phyloP scores from a whole-genome alignment of 2,888 invertebrate genomes.

The Drosophila pegasa region DNA sequence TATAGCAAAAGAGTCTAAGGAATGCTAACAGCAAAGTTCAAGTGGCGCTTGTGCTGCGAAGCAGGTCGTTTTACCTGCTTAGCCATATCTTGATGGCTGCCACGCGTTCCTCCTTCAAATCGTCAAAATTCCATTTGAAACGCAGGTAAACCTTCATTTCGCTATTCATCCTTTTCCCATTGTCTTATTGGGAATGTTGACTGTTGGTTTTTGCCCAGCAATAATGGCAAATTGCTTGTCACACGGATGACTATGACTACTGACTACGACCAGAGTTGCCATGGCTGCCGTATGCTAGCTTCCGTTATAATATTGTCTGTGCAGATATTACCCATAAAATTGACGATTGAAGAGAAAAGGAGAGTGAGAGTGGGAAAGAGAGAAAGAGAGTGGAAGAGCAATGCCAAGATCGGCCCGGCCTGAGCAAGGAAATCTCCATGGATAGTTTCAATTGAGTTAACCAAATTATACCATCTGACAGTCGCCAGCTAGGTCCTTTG shows the following conservation, averaged over 20 bases:
- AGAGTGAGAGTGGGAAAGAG: not conserved
- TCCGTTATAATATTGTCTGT: not conserved
- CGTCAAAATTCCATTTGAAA: constrained; percentile 75
- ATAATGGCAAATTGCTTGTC: constrained; percentile 52
- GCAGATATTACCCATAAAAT: not conserved
- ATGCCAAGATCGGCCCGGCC: not conserved
- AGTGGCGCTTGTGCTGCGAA: constrained; percentile 66
- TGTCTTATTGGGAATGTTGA: constrained; percentile 24
- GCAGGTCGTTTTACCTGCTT: constrained; percentile 38
- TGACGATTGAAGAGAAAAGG: not conserved
- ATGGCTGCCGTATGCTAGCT: not conserved
- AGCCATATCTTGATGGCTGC: constrained; percentile 36
- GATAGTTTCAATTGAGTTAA: not conserved
- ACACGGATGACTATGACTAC: constrained; percentile 37
- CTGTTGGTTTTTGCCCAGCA: constrained; percentile 46
- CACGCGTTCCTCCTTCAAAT: constrained; percentile 51
- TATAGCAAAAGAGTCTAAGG: constrained; percentile 37
- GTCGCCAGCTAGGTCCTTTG: too few relatives aligned
- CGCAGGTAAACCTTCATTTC: constrained; percentile 17
- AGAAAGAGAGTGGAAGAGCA: not conserved
- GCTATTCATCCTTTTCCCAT: not conserved
- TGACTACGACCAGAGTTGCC: not conserved
- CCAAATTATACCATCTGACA: too few relatives aligned
- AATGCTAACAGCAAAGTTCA: constrained; percentile 42
- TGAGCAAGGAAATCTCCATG: not conserved